Evolutionary conservation across 2,888 invertebrate genomes (phyloP), one percentile per base, ranked within the genome.

Genomic region (Pachydiplax longipennis): DNA sequence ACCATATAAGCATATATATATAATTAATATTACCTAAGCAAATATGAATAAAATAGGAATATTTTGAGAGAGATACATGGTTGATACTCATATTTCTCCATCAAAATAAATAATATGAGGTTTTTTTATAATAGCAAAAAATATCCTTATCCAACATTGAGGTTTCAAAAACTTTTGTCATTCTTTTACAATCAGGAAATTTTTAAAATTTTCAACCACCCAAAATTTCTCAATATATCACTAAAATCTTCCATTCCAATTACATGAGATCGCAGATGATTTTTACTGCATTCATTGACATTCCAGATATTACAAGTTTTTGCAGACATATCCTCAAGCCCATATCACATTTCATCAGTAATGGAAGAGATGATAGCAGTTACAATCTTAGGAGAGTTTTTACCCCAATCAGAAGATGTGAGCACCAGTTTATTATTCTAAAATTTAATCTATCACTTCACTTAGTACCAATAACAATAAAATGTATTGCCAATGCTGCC

Each of bases 371-470:
- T 22, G 61, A 35, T 61, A 37, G 87, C 65, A 87, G 53, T 87
- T 61, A 87, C 37, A 87, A 87, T 87, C 37, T n/a, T 61, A 87
- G 18, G 87, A 65, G 87, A 87, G 61, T 61, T 35, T 61, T 58
- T n/a, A n/a, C 35, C 87, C 35, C 61, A 35, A 37, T 61, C 35
- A 87, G 37, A 58, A 61, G 87, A 87, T 87, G 61, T 37, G 61
- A 87, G 87, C 87, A 87, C 87, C 87, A 87, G 87, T 87, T 87
- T 61, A 87, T 87, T 37, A 87, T 61, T 25, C 87, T 87, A 87
- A 37, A 37, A 87, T 87, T 61, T 65, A 65, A 40, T 61, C 87
- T 61, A 87, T 87, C 87, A 87, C 61, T 87, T 87, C 61, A n/a
- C 22, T 61, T 61, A 87, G 87, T 37, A 87, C 61, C 58, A 65